Evolutionary conservation across 2,113 vertebrate species (phyloP).

Genomic region (Mungos mungo): DNA sequence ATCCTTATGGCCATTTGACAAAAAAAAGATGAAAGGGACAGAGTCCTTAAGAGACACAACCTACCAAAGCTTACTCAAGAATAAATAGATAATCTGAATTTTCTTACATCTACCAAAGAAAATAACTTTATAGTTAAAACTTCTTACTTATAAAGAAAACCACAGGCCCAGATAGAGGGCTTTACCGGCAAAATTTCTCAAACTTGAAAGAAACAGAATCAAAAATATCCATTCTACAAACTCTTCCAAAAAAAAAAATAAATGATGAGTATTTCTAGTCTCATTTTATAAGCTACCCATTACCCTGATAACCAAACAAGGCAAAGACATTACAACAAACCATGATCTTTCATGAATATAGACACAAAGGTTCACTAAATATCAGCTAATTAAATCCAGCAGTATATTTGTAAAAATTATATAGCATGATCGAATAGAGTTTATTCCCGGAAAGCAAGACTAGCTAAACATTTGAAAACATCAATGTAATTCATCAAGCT

Average conservation of each 20-base stretch:
- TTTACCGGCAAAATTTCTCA: neutral
- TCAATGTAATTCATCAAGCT: neutral
- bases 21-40: neutral
- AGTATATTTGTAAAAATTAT: neutral
- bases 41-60: neutral
- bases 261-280: neutral
- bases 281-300: neutral
- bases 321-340: neutral
- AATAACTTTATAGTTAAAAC: neutral
- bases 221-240: neutral
- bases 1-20: neutral
- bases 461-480: conserved; percentile 24
- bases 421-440: neutral
- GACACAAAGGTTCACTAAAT: neutral
- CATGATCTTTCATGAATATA: neutral
- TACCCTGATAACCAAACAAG: neutral
- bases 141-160: neutral
- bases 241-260: neutral
- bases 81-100: neutral
- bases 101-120: neutral
- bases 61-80: neutral
- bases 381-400: neutral
- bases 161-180: neutral
- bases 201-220: neutral
- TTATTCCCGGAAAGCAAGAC: neutral